Evolutionary conservation across 2,113 vertebrate genomes (phyloP), one percentile per base, ranked within the genome.

Genomic region (Antechinus stuartii): DNA sequence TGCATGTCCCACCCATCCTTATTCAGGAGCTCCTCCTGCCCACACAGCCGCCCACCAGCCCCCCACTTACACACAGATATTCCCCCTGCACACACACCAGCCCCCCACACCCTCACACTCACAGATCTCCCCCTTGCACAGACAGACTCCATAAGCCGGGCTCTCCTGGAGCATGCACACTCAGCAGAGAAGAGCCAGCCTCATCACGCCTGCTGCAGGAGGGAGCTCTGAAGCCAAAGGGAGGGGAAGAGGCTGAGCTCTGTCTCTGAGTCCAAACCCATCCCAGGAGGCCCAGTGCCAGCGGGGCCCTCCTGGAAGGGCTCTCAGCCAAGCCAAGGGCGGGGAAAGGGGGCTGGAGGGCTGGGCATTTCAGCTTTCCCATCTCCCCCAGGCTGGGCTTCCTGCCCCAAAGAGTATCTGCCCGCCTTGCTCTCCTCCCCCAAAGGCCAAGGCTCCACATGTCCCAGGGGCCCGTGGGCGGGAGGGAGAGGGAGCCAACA

Each of bases 311-410:
- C 55, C 26, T 61, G 6, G 91, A 47, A 61, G 25, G 55, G 55
- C 55, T 92, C 91, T 6, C 55, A 50, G 46, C 91, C 55, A 47
- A 92, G 16, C n/a, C 30, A n/a, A 94, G 92, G 96, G 42, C 90
- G 96, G 97, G 93, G 0, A 89, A 94, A 91, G 96, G 96, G 95
- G n/a, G 96, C 96, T 94, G 96, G 97, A 97, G 98, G 97, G n/a
- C 68, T 42, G 68, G 68, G 68, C n/a, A 42, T 42, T 22, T 84
- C n/a, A 84, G 68, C 68, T 84, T 84, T 84, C 68, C 68, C 68
- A 84, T 42, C 35, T 84, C 47, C 49, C 47, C 90, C 90, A 90
- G 49, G 49, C 47, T 52, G 49, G 90, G 47, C 49, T 90, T 90
- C 90, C 90, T 90, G 90, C 49, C 47, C 90, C 49, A 47, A 47